A percentile compares a stretch with the other conserved stretches of the same genome.
phyloP scores from a whole-genome alignment of 1,140 invertebrate genomes.

The Zaprionus capensis region DNA sequence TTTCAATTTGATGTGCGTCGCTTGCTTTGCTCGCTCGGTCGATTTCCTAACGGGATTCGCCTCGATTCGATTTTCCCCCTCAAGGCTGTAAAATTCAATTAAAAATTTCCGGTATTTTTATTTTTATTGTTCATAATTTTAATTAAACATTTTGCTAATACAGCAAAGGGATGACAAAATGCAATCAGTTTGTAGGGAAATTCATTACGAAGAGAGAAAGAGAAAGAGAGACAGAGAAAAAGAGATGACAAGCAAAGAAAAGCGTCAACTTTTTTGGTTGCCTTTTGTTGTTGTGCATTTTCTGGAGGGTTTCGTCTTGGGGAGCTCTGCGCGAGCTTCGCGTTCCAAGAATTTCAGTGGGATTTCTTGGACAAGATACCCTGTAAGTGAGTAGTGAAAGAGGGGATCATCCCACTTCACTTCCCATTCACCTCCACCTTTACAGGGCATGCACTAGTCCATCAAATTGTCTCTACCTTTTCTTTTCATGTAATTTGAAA shows the following conservation, averaged over 20 bases:
- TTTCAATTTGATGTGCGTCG: conserved; percentile 68
- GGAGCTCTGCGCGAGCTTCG: neutral
- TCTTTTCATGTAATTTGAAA: conserved; percentile 48
- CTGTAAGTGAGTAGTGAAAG: neutral
- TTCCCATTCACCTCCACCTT: neutral
- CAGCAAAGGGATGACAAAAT: conserved; percentile 13
- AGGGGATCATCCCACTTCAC: neutral
- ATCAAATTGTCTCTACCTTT: neutral
- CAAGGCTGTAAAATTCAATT: conserved; percentile 65
- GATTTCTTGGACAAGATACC: neutral
- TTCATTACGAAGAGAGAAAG: conserved; percentile 1
- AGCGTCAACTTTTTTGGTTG: neutral
- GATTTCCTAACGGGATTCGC: conserved; percentile 43
- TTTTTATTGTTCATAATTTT: conserved; percentile 35
- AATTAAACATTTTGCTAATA: conserved; percentile 38
- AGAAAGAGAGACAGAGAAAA: neutral
- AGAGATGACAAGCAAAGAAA: neutral
- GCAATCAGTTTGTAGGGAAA: conserved; percentile 32
- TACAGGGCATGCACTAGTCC: conserved; percentile 5
- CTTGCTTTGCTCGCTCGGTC: conserved; percentile 19
- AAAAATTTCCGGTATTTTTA: conserved; percentile 31
- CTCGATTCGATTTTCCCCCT: conserved; percentile 35
- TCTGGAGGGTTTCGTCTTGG: neutral
- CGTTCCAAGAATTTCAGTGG: neutral
- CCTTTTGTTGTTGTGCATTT: neutral